Percentiles rank a stretch among this genome's conserved stretches.
phyloP scores from a whole-genome alignment of 2,888 invertebrate species.

The Nomada ferruginata region DNA sequence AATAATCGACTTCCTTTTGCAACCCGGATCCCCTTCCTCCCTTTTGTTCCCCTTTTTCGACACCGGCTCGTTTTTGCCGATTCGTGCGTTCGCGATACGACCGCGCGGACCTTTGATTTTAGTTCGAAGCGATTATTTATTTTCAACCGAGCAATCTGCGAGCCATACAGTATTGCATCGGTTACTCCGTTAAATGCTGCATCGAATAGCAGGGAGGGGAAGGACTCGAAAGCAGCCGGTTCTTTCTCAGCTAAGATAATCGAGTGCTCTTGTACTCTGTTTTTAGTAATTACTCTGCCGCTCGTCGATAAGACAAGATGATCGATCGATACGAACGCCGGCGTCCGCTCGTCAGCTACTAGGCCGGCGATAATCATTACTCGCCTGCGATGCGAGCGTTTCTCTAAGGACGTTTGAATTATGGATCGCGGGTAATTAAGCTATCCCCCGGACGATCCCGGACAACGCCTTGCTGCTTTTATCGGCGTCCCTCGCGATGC shows the following conservation, averaged over 20 bases:
- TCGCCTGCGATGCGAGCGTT: slow-evolving; percentile 37
- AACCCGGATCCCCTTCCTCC: slow-evolving; percentile 18
- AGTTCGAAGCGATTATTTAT: not conserved
- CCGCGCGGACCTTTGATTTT: not conserved
- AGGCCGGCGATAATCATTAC: slow-evolving; percentile 57
- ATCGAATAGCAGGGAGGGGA: slow-evolving; percentile 35
- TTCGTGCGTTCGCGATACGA: not conserved
- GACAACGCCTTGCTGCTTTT: slow-evolving; percentile 34
- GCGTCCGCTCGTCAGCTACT: slow-evolving; percentile 46
- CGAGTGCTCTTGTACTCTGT: slow-evolving; percentile 39
- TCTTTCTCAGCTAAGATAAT: slow-evolving; percentile 37
- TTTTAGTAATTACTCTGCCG: slow-evolving; percentile 51
- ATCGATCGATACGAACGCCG: slow-evolving; percentile 52
- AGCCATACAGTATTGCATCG: not conserved
- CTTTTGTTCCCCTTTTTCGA: slow-evolving; percentile 23
- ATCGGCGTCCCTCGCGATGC: slow-evolving; percentile 27
- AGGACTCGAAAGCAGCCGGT: slow-evolving; percentile 24
- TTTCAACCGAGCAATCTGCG: slow-evolving; percentile 5
- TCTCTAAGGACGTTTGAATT: slow-evolving; percentile 57
- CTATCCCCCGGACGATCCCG: slow-evolving; percentile 45
- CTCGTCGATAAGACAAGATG: slow-evolving; percentile 54
- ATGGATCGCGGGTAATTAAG: slow-evolving; percentile 59
- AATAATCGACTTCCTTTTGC: slow-evolving; percentile 65
- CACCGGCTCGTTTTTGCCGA: slow-evolving; percentile 13
- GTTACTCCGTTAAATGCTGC: slow-evolving; percentile 20